phyloP scores from a whole-genome alignment of 2,888 invertebrate species.

The Rhagonycha lutea region DNA sequence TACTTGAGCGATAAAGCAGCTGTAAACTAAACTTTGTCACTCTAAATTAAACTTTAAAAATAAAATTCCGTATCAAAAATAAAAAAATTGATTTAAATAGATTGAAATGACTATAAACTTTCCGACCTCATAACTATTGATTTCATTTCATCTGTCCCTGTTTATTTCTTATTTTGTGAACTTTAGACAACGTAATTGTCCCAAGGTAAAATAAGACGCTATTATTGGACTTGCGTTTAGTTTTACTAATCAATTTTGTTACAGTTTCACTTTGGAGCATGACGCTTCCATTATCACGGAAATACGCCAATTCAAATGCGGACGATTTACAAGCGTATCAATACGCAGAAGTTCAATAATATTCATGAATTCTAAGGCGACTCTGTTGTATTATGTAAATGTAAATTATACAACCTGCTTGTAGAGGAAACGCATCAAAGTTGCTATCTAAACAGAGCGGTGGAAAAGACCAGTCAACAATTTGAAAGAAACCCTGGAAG shows the following conservation, averaged over 20 bases:
- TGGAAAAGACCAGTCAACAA: neutral
- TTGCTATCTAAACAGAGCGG: neutral
- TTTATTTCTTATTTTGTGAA: neutral
- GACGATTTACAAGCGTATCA: constrained; percentile 24
- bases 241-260: neutral
- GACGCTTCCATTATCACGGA: neutral
- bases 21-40: neutral
- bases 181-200: neutral
- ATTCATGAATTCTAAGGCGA: constrained; percentile 24
- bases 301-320: constrained; percentile 8
- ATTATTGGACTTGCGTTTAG: neutral
- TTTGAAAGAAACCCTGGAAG: neutral
- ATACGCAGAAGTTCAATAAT: constrained; percentile 19
- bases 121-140: neutral
- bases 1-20: neutral
- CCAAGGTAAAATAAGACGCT: neutral
- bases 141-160: neutral
- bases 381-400: constrained; percentile 24
- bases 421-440: constrained; percentile 9
- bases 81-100: neutral
- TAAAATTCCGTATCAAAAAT: neutral
- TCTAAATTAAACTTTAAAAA: neutral
- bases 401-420: constrained; percentile 9
- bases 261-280: neutral
- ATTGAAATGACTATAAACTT: neutral